Conservation (phyloP, 1,140 invertebrate species). For the Asbolus verrucosus region DNA sequence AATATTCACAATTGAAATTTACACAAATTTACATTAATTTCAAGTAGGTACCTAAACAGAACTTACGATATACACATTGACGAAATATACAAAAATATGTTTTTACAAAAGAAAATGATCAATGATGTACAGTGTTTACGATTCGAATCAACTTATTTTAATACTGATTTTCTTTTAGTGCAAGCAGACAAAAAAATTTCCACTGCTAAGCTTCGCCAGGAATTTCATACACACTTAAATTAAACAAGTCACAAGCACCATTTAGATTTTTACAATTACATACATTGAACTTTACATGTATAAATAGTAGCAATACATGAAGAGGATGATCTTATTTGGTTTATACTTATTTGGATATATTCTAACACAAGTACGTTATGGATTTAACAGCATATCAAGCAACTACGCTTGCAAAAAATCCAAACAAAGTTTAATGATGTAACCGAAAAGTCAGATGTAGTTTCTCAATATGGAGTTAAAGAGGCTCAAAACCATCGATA, state of each 20-base stretch:
- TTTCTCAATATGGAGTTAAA: slow-evolving; percentile 35
- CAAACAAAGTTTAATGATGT: not conserved
- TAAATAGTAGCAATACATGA: slow-evolving; percentile 50
- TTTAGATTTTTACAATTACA: slow-evolving; percentile 52
- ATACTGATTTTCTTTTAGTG: slow-evolving; percentile 57
- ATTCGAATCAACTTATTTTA: slow-evolving; percentile 55
- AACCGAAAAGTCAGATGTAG: slow-evolving; percentile 15
- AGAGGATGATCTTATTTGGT: slow-evolving; percentile 50
- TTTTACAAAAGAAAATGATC: slow-evolving; percentile 55
- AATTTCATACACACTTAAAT: slow-evolving; percentile 49
- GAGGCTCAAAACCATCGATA: slow-evolving; percentile 26
- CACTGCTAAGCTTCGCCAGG: slow-evolving; percentile 47
- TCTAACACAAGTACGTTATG: slow-evolving; percentile 50
- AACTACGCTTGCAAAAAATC: slow-evolving; percentile 27
- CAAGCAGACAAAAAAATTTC: slow-evolving; percentile 50
- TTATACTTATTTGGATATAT: slow-evolving; percentile 53
- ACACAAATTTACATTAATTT: slow-evolving; percentile 53
- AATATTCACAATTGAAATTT: slow-evolving; percentile 58
- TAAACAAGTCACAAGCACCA: slow-evolving; percentile 56
- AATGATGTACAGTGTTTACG: slow-evolving; percentile 48
- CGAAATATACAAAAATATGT: slow-evolving; percentile 45
- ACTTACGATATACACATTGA: slow-evolving; percentile 49
- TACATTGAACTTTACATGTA: slow-evolving; percentile 53
- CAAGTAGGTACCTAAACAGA: slow-evolving; percentile 54
- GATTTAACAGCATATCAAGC: slow-evolving; percentile 42